Base-by-base conservation (phyloP, 2,797 vertebrate species). In the Sebastes matsubarae region DNA sequence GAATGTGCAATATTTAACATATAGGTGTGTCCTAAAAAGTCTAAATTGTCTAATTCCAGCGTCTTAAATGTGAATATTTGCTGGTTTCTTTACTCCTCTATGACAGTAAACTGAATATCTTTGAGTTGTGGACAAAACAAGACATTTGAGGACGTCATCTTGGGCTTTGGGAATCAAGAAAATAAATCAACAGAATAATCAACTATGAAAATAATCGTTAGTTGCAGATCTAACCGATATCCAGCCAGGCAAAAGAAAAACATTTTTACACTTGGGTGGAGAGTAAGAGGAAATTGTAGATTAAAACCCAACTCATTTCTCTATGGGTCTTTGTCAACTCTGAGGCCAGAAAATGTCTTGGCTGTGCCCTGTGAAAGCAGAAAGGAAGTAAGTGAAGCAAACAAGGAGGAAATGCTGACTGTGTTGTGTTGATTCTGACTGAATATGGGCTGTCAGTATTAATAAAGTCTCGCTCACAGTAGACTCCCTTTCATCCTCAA, bases 401-500 rank as follows among this genome's bases (percentile, higher is more conserved):
- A 83, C 82, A 87, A 88, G 73, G 76, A 93, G 94, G 93, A 94
- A 95, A 93, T 89, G 90, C 89, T 80, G 81, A 78, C 66, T 87
- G 72, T 58, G 81, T 75, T 80, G 63, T 84, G 75, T 81, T 57
- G 75, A 86, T 80, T 85, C 50, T 88, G 76, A 81, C 85, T 71
- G 67, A 89, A 86, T 86, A 80, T 75, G 52, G 77, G 66, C 75
- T 29, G 68, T 83, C 29, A 74, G 67, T 80, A 82, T 90, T 85
- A 82, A 89, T 93, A 81, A 82, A 77, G 75, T 90, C 67, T 72
- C 61, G 72, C 75, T 70, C 61, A 25, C 63, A 70, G 34, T 5
- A 55, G 7, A 75, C 65, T 82, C 34, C 20, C 54, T 82, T 87
- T 72, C 74, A 81, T 74, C 61, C 29, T 8, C 27, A 74, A 34